A percentile compares a stretch with the other conserved stretches of the same genome.
phyloP scores from a whole-genome alignment of 2,797 vertebrate genomes.

The Chaetodon trifasciatus region DNA sequence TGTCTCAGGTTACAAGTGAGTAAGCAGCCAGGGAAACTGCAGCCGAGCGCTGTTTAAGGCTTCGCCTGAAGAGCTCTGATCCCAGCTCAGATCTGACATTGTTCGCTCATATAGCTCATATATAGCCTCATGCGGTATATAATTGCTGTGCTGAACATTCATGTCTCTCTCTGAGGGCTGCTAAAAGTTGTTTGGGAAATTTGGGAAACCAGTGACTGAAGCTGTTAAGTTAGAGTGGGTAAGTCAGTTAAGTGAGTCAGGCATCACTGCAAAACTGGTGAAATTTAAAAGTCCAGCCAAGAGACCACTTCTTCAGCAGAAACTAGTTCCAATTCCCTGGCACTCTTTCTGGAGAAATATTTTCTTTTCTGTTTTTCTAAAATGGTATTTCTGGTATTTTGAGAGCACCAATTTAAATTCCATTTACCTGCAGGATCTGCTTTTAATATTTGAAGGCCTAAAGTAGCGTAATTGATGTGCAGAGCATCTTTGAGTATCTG shows the following conservation, averaged over 20 bases:
- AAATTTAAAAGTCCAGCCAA: conserved; percentile 12
- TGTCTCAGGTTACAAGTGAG: conserved; percentile 12
- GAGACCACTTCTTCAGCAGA: neutral
- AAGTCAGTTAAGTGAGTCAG: conserved; percentile 24
- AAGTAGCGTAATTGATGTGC: too few species aligned
- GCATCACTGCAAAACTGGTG: conserved; percentile 3
- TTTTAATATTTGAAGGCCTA: neutral
- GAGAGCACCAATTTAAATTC: neutral
- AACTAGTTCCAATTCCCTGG: neutral
- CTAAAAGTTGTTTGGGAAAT: conserved; percentile 10
- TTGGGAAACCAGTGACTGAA: conserved; percentile 10
- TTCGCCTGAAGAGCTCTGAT: neutral
- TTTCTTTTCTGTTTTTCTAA: neutral
- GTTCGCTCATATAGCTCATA: neutral
- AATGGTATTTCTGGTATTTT: neutral
- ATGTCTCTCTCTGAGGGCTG: neutral
- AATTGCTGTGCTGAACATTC: neutral
- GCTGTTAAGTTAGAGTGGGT: conserved; percentile 6
- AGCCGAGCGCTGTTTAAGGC: neutral
- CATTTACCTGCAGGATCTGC: neutral
- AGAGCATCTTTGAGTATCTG: neutral
- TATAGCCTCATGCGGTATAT: neutral
- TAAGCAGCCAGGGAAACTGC: neutral
- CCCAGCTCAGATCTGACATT: neutral
- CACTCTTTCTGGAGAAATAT: neutral